phyloP scores from a whole-genome alignment of 92 coral and sea anemone genomes.

The Virgularia gustaviana region DNA sequence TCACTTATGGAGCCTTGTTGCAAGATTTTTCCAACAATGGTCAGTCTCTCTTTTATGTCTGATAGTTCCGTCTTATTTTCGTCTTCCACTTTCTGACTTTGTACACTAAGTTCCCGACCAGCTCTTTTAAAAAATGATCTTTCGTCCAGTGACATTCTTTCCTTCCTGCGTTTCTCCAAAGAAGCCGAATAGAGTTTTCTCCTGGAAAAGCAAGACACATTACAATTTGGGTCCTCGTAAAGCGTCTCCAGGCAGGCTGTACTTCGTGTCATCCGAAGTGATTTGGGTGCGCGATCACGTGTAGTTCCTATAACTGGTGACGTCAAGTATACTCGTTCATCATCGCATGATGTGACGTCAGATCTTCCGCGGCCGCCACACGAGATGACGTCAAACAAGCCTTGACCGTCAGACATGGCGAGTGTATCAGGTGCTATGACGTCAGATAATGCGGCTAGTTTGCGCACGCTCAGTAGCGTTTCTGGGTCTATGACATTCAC shows the following conservation, averaged over 20 bases:
- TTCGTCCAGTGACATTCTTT: not conserved
- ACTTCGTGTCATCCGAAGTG: too few species aligned
- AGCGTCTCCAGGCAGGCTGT: too few species aligned
- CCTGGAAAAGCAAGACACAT: not conserved
- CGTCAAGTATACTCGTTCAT: not conserved
- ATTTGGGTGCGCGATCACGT: not conserved
- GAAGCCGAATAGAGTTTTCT: not conserved
- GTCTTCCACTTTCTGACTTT: too few species aligned
- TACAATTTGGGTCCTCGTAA: too few species aligned
- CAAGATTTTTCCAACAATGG: not conserved
- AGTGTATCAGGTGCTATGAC: too few species aligned
- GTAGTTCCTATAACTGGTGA: not conserved
- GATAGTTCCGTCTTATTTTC: not conserved
- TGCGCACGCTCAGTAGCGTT: constrained; percentile 12
- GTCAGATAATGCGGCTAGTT: constrained; percentile 7
- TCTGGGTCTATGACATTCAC: constrained; percentile 7
- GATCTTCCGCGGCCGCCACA: too few species aligned
- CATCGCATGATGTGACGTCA: constrained; percentile 12
- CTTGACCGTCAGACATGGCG: too few species aligned
- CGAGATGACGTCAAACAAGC: too few species aligned
- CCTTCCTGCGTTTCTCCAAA: not conserved
- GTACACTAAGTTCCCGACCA: too few species aligned
- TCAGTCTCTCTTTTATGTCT: not conserved
- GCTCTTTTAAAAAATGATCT: not conserved
- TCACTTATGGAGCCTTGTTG: too few species aligned